phyloP scores from a whole-genome alignment of 2,888 invertebrate species.

The Epinotia brunnichana region DNA sequence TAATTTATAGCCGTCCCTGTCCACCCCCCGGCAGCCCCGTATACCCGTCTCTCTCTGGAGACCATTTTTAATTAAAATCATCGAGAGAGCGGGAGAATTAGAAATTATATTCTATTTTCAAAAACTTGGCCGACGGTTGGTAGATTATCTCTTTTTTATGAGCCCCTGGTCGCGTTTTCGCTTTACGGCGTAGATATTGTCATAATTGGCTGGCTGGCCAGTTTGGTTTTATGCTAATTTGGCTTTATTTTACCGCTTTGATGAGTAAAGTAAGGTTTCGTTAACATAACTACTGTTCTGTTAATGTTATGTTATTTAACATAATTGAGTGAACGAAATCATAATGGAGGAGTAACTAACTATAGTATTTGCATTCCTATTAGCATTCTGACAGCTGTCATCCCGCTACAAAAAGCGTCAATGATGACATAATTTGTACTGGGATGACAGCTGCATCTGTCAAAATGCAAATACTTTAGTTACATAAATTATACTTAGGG shows the following conservation, averaged over 20 bases:
- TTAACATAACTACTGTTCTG: background rate
- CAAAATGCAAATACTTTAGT: too few species aligned
- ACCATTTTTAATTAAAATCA: slow-evolving; percentile 84
- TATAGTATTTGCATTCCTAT: too few species aligned
- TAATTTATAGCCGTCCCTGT: slow-evolving; percentile 80
- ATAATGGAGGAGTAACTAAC: too few species aligned
- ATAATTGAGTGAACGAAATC: too few species aligned
- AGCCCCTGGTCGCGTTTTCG: slow-evolving; percentile 79
- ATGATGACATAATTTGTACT: too few species aligned
- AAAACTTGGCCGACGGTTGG: slow-evolving; percentile 83
- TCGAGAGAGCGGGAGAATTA: slow-evolving; percentile 78
- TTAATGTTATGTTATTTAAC: background rate
- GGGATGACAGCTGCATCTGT: too few species aligned
- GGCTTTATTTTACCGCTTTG: slow-evolving; percentile 72
- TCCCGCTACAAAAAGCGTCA: too few species aligned
- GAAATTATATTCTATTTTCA: slow-evolving; percentile 85
- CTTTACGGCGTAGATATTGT: slow-evolving; percentile 78
- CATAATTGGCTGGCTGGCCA: slow-evolving; percentile 71
- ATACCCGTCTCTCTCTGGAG: slow-evolving; percentile 76
- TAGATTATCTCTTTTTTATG: slow-evolving; percentile 83
- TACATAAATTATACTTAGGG: too few species aligned
- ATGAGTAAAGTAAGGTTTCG: slow-evolving; percentile 21
- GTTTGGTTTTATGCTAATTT: slow-evolving; percentile 69
- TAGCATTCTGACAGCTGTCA: too few species aligned
- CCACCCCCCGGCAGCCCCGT: slow-evolving; percentile 63